phyloP scores from a whole-genome alignment of 2,113 vertebrate genomes.

The Sinocyclocheilus rhinocerous region DNA sequence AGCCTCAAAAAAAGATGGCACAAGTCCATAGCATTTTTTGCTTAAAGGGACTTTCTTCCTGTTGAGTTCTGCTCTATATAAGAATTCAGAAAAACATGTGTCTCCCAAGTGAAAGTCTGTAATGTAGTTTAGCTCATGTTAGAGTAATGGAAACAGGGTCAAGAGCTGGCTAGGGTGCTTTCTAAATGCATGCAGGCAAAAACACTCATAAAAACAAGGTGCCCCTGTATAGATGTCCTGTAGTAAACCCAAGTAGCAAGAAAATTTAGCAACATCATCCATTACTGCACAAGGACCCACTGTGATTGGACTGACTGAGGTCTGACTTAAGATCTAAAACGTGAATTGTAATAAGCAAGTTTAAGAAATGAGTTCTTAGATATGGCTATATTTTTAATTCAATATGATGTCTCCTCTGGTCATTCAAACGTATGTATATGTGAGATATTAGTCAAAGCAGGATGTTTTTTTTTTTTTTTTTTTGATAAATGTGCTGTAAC shows the following conservation, averaged over 20 bases:
- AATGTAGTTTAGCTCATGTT: constrained; percentile 9
- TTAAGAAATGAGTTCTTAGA: not conserved
- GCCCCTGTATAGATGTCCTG: constrained; percentile 20
- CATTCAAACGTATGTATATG: not conserved
- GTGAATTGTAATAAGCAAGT: not conserved
- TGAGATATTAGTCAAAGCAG: not conserved
- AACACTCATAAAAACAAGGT: not conserved
- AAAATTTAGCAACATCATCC: not conserved
- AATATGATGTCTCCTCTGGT: not conserved
- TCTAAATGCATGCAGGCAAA: not conserved
- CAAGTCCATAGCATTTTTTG: not conserved
- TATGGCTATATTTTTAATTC: not conserved
- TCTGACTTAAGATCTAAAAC: not conserved
- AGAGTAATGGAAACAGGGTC: not conserved
- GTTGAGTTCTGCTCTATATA: not conserved
- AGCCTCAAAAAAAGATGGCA: not conserved
- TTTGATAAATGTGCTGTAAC: not conserved
- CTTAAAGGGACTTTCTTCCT: not conserved
- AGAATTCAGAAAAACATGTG: constrained; percentile 28
- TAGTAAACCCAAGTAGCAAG: not conserved
- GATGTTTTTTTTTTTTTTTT: not conserved
- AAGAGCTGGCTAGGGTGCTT: not conserved
- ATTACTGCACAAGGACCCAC: not conserved
- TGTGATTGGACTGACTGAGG: not conserved
- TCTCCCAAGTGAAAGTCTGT: constrained; percentile 13